phyloP scores from a whole-genome alignment of 2,888 invertebrate species.

The Leptothorax acervorum region DNA sequence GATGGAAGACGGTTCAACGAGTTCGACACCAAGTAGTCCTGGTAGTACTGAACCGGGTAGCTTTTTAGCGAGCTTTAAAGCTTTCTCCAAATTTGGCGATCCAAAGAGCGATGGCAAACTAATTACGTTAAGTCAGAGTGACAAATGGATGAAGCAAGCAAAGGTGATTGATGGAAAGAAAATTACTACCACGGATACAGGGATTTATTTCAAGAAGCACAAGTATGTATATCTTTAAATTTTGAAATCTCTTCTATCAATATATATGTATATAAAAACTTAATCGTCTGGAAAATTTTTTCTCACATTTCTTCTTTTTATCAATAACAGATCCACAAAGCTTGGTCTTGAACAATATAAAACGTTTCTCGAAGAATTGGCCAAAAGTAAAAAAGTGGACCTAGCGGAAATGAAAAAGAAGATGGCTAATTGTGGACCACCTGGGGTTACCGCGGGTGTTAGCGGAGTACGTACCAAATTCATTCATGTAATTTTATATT shows the following conservation, averaged over 20 bases:
- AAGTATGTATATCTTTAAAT: constrained; percentile 88
- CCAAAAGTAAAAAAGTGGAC: constrained; percentile 94
- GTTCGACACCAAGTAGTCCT: constrained; percentile 77
- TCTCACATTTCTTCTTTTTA: background rate
- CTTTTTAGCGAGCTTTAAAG: constrained; percentile 87
- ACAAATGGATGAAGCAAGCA: constrained; percentile 98
- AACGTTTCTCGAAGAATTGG: constrained; percentile 94
- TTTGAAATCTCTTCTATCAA: background rate
- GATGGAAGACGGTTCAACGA: constrained; percentile 75
- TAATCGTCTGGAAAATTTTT: background rate
- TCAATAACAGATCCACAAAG: constrained; percentile 87
- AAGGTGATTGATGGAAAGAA: constrained; percentile 93
- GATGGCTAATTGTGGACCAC: constrained; percentile 92
- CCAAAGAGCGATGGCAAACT: constrained; percentile 94
- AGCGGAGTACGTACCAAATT: constrained; percentile 87
- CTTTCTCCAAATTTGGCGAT: constrained; percentile 95
- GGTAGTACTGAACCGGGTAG: constrained; percentile 70
- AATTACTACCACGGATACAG: constrained; percentile 96
- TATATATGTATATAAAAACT: background rate
- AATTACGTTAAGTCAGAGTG: constrained; percentile 95
- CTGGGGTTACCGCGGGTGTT: constrained; percentile 89
- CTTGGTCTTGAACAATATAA: constrained; percentile 92
- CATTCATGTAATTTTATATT: background rate
- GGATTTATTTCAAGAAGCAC: constrained; percentile 95
- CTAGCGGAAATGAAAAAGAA: constrained; percentile 92